A percentile compares a stretch with the other conserved stretches of the same genome.
phyloP scores from a whole-genome alignment of 2,888 invertebrate species.

The Arge pagana region DNA sequence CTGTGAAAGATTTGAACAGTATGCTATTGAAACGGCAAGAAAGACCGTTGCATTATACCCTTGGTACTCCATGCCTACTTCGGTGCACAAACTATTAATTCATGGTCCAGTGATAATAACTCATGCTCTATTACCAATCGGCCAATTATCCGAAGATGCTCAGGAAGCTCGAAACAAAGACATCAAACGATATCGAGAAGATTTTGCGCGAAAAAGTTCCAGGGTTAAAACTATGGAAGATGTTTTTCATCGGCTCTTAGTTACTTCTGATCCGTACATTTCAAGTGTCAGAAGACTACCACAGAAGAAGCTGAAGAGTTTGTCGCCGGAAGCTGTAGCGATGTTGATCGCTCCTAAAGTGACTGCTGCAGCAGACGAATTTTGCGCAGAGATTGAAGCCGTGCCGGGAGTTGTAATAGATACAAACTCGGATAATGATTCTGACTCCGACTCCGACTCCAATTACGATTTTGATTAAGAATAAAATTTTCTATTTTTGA shows the following conservation, averaged over 20 bases:
- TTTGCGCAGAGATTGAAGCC: too few relatives aligned
- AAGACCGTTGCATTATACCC: constrained; percentile 31
- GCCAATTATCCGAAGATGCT: constrained; percentile 31
- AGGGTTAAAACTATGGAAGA: constrained; percentile 32
- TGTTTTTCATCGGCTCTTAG: constrained; percentile 33
- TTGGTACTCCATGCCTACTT: constrained; percentile 38
- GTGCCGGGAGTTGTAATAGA: too few relatives aligned
- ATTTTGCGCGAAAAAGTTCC: constrained; percentile 31
- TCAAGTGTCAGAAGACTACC: constrained; percentile 24
- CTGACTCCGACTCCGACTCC: constrained; percentile 4
- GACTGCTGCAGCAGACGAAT: too few relatives aligned
- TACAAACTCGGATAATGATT: background rate
- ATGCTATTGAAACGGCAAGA: constrained; percentile 28
- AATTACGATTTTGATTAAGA: background rate
- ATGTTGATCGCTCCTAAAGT: background rate
- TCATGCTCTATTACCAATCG: constrained; percentile 25
- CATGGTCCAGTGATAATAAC: constrained; percentile 32
- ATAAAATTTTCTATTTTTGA: background rate
- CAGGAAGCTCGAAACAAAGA: constrained; percentile 31
- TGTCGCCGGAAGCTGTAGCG: constrained; percentile 5
- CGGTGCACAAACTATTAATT: constrained; percentile 36
- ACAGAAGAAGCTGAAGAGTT: background rate
- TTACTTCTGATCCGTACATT: constrained; percentile 37
- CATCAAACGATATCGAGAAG: constrained; percentile 30
- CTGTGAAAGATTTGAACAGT: constrained; percentile 24